Evolutionary conservation across 2,113 vertebrate species (phyloP).

Genomic region (Tyto alba): DNA sequence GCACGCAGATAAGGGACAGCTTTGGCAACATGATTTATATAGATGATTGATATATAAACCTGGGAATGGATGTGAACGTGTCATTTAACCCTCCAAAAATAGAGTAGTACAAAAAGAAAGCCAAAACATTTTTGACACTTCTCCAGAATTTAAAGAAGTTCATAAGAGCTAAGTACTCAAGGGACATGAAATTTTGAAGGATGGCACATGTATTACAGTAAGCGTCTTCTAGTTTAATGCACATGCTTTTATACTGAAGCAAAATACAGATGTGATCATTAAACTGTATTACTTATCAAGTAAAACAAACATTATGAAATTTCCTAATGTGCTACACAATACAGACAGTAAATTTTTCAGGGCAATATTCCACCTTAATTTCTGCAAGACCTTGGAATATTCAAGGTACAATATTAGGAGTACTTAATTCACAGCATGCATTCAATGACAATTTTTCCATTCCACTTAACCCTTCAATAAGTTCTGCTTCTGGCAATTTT

Average conservation of each 20-base stretch:
- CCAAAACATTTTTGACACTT: neutral
- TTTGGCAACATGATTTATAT: neutral
- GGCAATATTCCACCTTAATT: neutral
- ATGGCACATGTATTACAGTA: neutral
- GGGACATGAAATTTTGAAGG: neutral
- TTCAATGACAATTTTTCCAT: neutral
- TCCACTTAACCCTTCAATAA: neutral
- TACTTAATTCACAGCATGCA: neutral
- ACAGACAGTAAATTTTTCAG: neutral
- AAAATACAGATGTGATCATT: conserved; percentile 6
- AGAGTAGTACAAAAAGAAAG: neutral
- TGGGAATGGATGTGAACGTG: neutral
- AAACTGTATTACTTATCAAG: neutral
- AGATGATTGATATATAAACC: neutral
- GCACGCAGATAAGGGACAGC: neutral
- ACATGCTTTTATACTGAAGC: neutral
- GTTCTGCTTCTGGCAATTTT: conserved; percentile 14
- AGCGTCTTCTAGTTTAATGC: neutral
- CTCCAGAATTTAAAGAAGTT: neutral
- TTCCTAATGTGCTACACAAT: neutral
- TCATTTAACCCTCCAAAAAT: neutral
- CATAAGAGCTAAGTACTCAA: neutral
- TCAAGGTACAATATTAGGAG: neutral
- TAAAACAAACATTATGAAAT: conserved; percentile 5
- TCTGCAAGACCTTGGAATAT: neutral